Evolutionary conservation across 1,140 invertebrate species (phyloP).

Genomic region (Bombyx mandarina): DNA sequence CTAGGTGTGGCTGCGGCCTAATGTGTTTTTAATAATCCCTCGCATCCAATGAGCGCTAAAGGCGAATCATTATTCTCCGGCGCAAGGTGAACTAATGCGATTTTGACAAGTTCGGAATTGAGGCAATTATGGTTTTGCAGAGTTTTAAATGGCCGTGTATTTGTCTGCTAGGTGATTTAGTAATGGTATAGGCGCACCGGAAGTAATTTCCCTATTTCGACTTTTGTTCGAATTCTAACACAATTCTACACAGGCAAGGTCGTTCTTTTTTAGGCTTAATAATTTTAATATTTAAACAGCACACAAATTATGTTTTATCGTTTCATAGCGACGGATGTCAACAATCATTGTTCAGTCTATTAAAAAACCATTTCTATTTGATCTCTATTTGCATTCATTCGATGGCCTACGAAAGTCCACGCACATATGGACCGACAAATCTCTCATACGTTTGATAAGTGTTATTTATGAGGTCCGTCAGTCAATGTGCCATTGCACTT

Average conservation of each 20-base stretch:
- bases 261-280: background rate
- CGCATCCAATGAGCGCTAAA: conserved; percentile 48
- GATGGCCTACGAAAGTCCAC: background rate
- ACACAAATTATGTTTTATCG: background rate
- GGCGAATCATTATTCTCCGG: conserved; percentile 43
- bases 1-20: conserved; percentile 60
- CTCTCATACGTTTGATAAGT: conserved; percentile 36
- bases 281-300: background rate
- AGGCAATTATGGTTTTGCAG: conserved; percentile 59
- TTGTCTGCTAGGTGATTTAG: conserved; percentile 43
- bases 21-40: conserved; percentile 69
- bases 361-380: conserved; percentile 13
- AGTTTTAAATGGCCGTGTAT: conserved; percentile 45
- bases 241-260: background rate
- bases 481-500: conserved; percentile 58
- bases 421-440: background rate
- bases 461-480: conserved; percentile 49
- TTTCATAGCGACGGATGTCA: conserved; percentile 15
- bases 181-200: conserved; percentile 19
- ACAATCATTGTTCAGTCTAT: conserved; percentile 25
- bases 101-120: conserved; percentile 70
- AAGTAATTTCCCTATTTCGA: conserved; percentile 30
- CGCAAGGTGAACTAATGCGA: conserved; percentile 59
- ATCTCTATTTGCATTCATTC: conserved; percentile 3
- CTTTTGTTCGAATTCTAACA: background rate